A percentile compares a stretch with the other conserved stretches of the same genome.
These are phyloP conservation scores for Heliconius congener DNA, from an alignment of 1,140 invertebrate genomes.

Conservation along the genomic window DNA sequence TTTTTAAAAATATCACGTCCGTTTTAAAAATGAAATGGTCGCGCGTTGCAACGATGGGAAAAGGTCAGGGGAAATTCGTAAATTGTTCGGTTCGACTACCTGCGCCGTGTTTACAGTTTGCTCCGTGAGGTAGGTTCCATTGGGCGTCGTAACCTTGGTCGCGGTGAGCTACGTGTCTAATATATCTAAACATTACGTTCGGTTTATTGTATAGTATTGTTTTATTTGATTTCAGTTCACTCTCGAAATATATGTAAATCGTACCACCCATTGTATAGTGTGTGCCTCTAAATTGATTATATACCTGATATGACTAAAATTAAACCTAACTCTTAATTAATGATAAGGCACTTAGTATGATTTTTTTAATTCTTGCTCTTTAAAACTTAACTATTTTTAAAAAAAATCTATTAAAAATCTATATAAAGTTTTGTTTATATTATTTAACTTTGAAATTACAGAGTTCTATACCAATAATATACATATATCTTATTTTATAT, in stretches of 20 bases:
- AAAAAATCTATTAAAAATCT: no score
- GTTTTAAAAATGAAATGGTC: conserved; percentile 51
- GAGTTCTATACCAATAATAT: not conserved
- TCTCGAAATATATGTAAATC: not conserved
- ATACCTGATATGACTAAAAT: no score
- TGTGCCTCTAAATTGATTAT: no score
- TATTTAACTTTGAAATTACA: no score
- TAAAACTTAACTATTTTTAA: no score
- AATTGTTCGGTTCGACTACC: not conserved
- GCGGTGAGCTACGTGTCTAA: not conserved
- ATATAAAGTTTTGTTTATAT: no score
- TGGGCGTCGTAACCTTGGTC: not conserved
- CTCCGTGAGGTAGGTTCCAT: not conserved
- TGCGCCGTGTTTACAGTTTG: not conserved
- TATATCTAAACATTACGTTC: not conserved
- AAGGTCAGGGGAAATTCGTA: conserved; percentile 60
- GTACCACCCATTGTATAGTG: not conserved
- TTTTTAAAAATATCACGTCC: conserved; percentile 63
- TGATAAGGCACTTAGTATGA: no score
- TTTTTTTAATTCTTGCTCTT: no score
- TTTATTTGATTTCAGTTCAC: not conserved
- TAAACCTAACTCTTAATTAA: no score
- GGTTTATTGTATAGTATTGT: not conserved
- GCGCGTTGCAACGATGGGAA: conserved; percentile 42
- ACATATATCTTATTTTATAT: not conserved